These are phyloP conservation scores for Erannis defoliaria DNA, from an alignment of 2,888 invertebrate genomes.

Conservation along the genomic window DNA sequence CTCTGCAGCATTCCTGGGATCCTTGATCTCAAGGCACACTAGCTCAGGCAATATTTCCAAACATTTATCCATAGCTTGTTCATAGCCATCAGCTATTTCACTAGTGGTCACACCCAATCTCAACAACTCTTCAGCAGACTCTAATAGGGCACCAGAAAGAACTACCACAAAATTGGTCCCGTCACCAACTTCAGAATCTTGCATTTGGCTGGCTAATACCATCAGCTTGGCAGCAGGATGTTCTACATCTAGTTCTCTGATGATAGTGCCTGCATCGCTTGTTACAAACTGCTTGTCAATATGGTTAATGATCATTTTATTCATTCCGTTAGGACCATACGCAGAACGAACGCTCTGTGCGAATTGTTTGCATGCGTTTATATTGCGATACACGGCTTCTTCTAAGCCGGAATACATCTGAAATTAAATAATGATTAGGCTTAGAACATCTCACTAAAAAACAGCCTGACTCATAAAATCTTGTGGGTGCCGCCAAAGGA, in stretches of 20 bases:
- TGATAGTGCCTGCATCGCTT: conserved; percentile 99
- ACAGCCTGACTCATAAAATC: conserved; percentile 1
- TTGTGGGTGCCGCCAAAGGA: background rate
- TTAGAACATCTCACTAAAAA: background rate
- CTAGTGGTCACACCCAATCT: conserved; percentile 98
- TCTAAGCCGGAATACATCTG: conserved; percentile 95
- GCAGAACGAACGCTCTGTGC: conserved; percentile 97
- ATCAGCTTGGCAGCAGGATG: conserved; percentile 99
- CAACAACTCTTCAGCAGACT: conserved; percentile 96
- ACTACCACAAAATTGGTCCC: conserved; percentile 99
- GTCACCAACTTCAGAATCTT: conserved; percentile 99
- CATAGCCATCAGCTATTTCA: conserved; percentile 98
- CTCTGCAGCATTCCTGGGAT: conserved; percentile 88
- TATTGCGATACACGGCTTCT: conserved; percentile 98
- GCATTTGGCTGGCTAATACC: conserved; percentile 98
- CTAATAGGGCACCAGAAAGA: conserved; percentile 96
- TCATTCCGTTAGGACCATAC: conserved; percentile 99
- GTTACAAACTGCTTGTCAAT: conserved; percentile 99
- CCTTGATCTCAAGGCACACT: conserved; percentile 92
- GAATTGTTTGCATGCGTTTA: conserved; percentile 98
- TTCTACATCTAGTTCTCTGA: conserved; percentile 97
- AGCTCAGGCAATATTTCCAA: conserved; percentile 95
- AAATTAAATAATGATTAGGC: conserved; percentile 44
- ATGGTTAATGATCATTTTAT: conserved; percentile 99
- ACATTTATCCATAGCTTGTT: conserved; percentile 95